phyloP scores from a whole-genome alignment of 64 coral and sea anemone genomes.

The Orbicella faveolata region DNA sequence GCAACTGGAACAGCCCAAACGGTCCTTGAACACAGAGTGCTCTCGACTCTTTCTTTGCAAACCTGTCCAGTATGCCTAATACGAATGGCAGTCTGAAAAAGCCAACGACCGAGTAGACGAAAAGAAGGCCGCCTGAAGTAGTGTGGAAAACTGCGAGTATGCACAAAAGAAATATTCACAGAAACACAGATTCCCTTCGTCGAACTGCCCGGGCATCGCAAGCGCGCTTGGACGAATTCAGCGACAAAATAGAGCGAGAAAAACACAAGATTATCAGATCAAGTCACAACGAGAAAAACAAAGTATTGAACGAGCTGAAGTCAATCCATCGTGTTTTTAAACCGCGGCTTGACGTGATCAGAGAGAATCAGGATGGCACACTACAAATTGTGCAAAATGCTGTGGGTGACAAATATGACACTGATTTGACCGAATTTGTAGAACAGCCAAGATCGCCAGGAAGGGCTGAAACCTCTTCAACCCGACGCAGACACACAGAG shows the following conservation, averaged over 20 bases:
- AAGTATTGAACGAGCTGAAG: conserved; percentile 53
- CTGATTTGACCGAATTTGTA: background rate
- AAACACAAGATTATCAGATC: conserved; percentile 18
- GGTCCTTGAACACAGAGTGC: too few species aligned
- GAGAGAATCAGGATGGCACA: background rate
- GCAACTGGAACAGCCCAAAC: background rate
- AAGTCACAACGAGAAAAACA: conserved; percentile 13
- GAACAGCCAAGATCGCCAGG: background rate
- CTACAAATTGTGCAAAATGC: background rate
- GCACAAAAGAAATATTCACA: conserved; percentile 8
- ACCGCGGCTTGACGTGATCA: conserved; percentile 5
- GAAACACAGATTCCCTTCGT: conserved; percentile 38
- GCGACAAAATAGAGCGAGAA: conserved; percentile 46
- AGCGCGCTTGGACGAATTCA: conserved; percentile 38
- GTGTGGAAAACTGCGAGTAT: background rate
- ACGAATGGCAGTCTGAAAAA: too few species aligned
- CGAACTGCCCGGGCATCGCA: conserved; percentile 15
- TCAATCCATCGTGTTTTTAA: conserved; percentile 55
- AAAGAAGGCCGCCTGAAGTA: too few species aligned
- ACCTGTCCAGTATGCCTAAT: too few species aligned
- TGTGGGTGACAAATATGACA: background rate
- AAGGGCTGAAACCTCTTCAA: background rate
- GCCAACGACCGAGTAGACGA: too few species aligned
- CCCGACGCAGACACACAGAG: background rate
- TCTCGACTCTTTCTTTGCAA: too few species aligned